Percentiles rank a stretch among this genome's conserved stretches.
Conservation (phyloP, 2,113 vertebrate species). For the Himantopus leucocephalus region DNA sequence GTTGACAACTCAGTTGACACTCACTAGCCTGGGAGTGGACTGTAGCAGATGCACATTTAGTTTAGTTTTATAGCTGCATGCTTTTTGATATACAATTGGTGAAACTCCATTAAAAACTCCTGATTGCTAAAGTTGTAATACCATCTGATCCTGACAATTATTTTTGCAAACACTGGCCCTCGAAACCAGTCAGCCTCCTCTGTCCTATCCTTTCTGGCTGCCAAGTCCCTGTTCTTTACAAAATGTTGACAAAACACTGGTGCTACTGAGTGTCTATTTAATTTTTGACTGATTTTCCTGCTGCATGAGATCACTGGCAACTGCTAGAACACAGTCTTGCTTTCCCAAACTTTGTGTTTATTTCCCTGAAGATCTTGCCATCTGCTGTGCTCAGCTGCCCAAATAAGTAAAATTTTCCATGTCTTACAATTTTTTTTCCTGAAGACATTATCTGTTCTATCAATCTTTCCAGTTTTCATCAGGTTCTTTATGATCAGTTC, state of each 20-base stretch:
- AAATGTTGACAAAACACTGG: slow-evolving; percentile 71
- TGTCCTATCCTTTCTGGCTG: slow-evolving; percentile 39
- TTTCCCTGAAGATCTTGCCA: slow-evolving; percentile 66
- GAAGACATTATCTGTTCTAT: slow-evolving; percentile 10
- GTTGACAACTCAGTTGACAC: not conserved
- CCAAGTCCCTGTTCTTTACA: slow-evolving; percentile 37
- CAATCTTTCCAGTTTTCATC: slow-evolving; percentile 31
- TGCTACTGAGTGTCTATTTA: slow-evolving; percentile 61
- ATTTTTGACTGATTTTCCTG: slow-evolving; percentile 55
- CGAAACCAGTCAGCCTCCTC: slow-evolving; percentile 44
- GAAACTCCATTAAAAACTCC: slow-evolving; percentile 34
- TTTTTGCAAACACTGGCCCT: slow-evolving; percentile 52
- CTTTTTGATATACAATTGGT: slow-evolving; percentile 1
- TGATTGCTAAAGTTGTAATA: slow-evolving; percentile 47
- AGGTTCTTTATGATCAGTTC: slow-evolving; percentile 1
- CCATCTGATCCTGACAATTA: slow-evolving; percentile 63
- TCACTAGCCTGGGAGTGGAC: not conserved
- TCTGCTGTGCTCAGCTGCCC: slow-evolving; percentile 56
- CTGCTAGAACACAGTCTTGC: slow-evolving; percentile 65
- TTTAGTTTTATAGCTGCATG: not conserved
- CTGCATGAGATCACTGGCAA: slow-evolving; percentile 59
- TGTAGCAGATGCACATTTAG: not conserved
- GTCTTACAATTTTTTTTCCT: slow-evolving; percentile 27
- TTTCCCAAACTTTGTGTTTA: slow-evolving; percentile 69
- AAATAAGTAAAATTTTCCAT: slow-evolving; percentile 56